Percentiles rank a stretch among this genome's conserved stretches.
phyloP scores from a whole-genome alignment of 92 coral and sea anemone species.

The Paramuricea clavata region DNA sequence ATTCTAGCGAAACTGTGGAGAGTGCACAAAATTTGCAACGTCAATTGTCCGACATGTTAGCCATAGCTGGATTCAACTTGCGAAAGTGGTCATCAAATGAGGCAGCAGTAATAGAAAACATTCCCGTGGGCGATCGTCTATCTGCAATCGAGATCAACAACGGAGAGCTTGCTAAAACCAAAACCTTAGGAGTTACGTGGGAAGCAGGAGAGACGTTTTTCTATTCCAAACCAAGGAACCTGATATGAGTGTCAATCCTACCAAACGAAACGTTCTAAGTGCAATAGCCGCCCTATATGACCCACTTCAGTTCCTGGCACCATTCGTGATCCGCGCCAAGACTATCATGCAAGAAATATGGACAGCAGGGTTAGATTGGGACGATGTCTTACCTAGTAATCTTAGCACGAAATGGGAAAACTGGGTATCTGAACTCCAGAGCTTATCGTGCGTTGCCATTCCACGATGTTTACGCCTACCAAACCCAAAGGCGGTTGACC shows the following conservation, averaged over 20 bases:
- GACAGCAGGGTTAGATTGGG: too few species aligned
- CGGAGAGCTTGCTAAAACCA: background rate
- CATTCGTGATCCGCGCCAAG: too few species aligned
- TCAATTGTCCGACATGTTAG: constrained; percentile 53
- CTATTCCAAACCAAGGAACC: constrained; percentile 53
- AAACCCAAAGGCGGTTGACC: constrained; percentile 36
- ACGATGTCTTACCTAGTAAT: too few species aligned
- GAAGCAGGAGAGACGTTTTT: constrained; percentile 28
- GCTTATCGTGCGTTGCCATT: too few species aligned
- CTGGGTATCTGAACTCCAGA: too few species aligned
- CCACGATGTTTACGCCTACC: too few species aligned
- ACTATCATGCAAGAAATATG: too few species aligned
- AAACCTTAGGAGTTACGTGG: constrained; percentile 12
- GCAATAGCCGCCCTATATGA: too few species aligned
- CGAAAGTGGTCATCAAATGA: constrained; percentile 64
- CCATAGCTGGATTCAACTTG: constrained; percentile 56
- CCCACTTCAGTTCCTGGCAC: too few species aligned
- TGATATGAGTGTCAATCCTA: constrained; percentile 45
- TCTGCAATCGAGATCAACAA: background rate
- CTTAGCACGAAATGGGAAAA: too few species aligned
- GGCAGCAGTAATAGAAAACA: constrained; percentile 44
- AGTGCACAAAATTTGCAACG: constrained; percentile 52
- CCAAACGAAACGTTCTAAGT: constrained; percentile 24
- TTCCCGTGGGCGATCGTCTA: constrained; percentile 35
- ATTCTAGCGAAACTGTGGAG: constrained; percentile 62